phyloP scores from a whole-genome alignment of 1,140 invertebrate genomes.

The Mylabris phalerata region DNA sequence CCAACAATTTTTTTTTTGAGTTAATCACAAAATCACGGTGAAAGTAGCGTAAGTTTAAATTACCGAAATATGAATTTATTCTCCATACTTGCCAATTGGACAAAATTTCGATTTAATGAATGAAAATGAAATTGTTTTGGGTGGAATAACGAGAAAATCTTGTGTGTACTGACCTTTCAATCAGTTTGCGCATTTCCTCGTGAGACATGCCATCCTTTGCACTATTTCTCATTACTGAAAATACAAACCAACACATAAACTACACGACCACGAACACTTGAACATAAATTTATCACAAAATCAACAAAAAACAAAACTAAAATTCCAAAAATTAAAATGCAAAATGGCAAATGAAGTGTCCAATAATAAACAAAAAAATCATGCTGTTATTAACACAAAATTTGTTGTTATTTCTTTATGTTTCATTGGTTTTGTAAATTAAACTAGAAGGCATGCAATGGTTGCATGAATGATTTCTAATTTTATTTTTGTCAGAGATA shows the following conservation, averaged over 20 bases:
- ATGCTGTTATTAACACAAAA: neutral
- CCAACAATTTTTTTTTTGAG: no score
- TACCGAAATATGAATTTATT: no score
- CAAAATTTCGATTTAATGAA: no score
- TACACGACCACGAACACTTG: conserved; percentile 42
- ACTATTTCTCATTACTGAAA: conserved; percentile 66
- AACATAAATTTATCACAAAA: conserved; percentile 25
- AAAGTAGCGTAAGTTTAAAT: no score
- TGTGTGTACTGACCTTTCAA: conserved; percentile 77
- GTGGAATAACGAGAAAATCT: neutral
- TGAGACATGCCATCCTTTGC: conserved; percentile 84
- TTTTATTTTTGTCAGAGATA: neutral
- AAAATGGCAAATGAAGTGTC: conserved; percentile 4
- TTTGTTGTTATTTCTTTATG: neutral
- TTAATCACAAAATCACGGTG: no score
- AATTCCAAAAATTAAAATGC: conserved; percentile 9
- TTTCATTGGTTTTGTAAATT: no score
- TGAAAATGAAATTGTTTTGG: no score
- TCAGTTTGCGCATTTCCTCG: conserved; percentile 91
- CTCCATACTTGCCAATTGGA: no score
- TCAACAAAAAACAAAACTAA: conserved; percentile 31
- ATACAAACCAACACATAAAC: conserved; percentile 48
- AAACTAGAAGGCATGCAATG: neutral
- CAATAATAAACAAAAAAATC: conserved; percentile 1
- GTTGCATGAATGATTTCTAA: neutral